phyloP scores from a whole-genome alignment of 2,888 invertebrate species.

The Lamproptera curius region DNA sequence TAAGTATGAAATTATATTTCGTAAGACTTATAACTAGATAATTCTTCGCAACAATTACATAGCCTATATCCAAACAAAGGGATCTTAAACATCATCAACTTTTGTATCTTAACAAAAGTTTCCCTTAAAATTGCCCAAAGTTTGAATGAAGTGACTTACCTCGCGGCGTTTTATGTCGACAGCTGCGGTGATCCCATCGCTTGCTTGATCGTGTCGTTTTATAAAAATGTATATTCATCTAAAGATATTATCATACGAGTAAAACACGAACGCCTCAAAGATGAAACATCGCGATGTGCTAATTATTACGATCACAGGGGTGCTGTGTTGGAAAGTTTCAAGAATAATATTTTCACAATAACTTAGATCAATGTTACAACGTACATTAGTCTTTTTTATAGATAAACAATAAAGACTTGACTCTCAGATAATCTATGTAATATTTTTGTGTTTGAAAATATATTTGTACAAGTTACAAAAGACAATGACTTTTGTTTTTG shows the following conservation, averaged over 20 bases:
- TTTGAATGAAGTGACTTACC: slow-evolving; percentile 72
- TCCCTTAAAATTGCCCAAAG: slow-evolving; percentile 67
- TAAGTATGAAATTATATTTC: no score
- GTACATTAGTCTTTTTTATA: no score
- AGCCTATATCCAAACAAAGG: slow-evolving; percentile 51
- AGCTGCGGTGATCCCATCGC: slow-evolving; percentile 71
- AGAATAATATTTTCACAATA: no score
- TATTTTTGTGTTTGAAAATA: no score
- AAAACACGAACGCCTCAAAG: slow-evolving; percentile 37
- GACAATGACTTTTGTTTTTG: no score
- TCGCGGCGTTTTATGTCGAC: slow-evolving; percentile 60
- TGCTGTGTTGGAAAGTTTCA: no score
- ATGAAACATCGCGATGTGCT: slow-evolving; percentile 31
- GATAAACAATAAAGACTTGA: no score
- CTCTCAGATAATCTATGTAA: no score
- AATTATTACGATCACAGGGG: no score
- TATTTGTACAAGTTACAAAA: no score
- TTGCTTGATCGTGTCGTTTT: slow-evolving; percentile 52
- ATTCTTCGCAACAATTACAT: slow-evolving; percentile 53
- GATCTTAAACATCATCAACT: slow-evolving; percentile 53
- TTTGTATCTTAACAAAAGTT: slow-evolving; percentile 61
- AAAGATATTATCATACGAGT: slow-evolving; percentile 42
- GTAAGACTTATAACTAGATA: slow-evolving; percentile 39
- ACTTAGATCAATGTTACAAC: no score
- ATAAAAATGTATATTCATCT: slow-evolving; percentile 65